These are phyloP conservation scores for Salminus brasiliensis DNA, from an alignment of 2,113 vertebrate genomes.

Conservation along the genomic window DNA sequence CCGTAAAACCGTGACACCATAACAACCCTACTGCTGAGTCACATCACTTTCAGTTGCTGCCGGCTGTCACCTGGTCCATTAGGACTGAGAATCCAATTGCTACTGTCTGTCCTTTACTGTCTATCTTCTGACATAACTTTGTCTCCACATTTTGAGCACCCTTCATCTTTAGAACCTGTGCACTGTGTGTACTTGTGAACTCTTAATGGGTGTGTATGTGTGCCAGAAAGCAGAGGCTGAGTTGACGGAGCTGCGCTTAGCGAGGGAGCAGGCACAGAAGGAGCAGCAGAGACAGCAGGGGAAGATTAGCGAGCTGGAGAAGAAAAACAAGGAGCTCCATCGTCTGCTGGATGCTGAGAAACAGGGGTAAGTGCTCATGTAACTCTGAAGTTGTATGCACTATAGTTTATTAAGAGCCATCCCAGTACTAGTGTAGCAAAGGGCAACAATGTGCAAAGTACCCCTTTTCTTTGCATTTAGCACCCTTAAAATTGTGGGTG, in stretches of 20 bases:
- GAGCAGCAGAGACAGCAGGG: slow-evolving; percentile 82
- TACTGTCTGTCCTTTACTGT: slow-evolving; percentile 1
- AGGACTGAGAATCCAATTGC: not conserved
- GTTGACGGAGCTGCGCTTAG: slow-evolving; percentile 75
- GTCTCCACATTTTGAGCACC: not conserved
- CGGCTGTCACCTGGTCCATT: not conserved
- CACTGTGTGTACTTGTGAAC: not conserved
- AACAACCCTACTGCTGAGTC: no score
- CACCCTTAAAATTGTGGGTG: not conserved
- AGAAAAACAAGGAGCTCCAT: slow-evolving; percentile 80
- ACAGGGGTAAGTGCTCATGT: slow-evolving; percentile 74
- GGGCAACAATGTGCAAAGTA: no score
- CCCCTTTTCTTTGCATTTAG: no score
- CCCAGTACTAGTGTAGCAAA: no score
- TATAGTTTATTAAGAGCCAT: no score
- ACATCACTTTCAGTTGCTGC: not conserved
- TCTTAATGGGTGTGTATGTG: slow-evolving; percentile 18
- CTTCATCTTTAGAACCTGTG: no score
- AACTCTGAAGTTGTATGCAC: not conserved
- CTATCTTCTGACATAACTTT: not conserved
- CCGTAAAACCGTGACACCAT: no score
- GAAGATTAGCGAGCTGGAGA: slow-evolving; percentile 77
- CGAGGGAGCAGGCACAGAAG: slow-evolving; percentile 82
- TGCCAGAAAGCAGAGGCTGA: slow-evolving; percentile 89
- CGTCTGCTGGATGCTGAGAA: slow-evolving; percentile 82